These are phyloP conservation scores for Bellardia bayeri DNA, from an alignment of 2,888 invertebrate genomes.

Conservation along the genomic window DNA sequence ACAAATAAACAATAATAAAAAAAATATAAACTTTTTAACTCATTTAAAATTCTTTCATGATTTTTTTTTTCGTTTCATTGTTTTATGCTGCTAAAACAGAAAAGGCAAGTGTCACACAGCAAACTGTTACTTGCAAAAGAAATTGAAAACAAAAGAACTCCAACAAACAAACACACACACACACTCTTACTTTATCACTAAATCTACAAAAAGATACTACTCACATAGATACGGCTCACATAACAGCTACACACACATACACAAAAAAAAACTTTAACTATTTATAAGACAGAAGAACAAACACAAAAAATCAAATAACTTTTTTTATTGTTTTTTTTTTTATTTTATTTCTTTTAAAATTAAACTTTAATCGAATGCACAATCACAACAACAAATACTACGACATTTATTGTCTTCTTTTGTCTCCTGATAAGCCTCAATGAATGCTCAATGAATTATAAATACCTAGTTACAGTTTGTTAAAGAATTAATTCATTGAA, in stretches of 20 bases:
- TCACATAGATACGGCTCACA: neutral
- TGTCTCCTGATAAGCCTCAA: conserved; percentile 48
- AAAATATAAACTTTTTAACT: conserved; percentile 25
- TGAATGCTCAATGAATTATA: conserved; percentile 69
- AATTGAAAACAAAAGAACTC: conserved; percentile 74
- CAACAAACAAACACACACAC: conserved; percentile 16
- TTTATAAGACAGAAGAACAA: neutral
- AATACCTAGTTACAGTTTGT: conserved; percentile 40
- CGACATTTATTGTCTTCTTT: conserved; percentile 50
- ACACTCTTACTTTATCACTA: neutral
- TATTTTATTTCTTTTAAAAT: conserved; percentile 15
- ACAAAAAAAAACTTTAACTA: neutral
- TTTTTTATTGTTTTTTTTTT: neutral
- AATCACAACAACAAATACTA: conserved; percentile 45
- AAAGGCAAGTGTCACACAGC: conserved; percentile 72
- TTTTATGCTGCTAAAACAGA: conserved; percentile 39
- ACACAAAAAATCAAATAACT: conserved; percentile 19
- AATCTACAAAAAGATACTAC: neutral
- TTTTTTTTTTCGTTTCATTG: neutral
- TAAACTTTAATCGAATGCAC: conserved; percentile 53
- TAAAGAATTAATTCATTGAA: conserved; percentile 24
- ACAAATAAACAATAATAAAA: conserved; percentile 12
- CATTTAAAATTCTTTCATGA: conserved; percentile 64
- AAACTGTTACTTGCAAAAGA: conserved; percentile 75
- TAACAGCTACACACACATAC: neutral